Percentiles rank a stretch among this genome's conserved stretches.
These are phyloP conservation scores for Scopus umbretta DNA, from an alignment of 2,113 vertebrate species.

Conservation along the genomic window DNA sequence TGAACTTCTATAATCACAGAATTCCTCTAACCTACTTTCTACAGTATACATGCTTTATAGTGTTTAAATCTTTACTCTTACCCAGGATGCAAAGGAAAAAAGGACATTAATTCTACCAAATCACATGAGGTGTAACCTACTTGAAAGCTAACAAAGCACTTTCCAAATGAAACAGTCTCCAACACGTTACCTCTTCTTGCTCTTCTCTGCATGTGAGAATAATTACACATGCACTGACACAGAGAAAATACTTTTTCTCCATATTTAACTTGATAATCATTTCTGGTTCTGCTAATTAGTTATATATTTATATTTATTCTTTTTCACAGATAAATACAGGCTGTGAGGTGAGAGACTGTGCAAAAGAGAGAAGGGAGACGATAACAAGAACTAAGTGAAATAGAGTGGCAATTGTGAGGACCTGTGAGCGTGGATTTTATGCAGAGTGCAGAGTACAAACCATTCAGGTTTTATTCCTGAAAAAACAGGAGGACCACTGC, in stretches of 20 bases:
- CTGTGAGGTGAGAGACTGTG: background rate
- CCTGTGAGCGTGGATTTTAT: background rate
- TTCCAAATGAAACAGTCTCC: background rate
- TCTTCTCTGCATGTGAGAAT: background rate
- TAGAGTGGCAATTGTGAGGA: background rate
- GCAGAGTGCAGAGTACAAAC: background rate
- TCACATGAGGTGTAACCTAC: background rate
- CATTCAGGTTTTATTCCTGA: background rate
- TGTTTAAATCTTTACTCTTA: background rate
- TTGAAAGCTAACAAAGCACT: slow-evolving; percentile 8
- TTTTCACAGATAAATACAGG: background rate
- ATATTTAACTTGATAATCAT: background rate
- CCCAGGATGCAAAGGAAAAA: background rate
- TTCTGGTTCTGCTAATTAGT: background rate
- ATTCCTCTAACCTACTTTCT: slow-evolving; percentile 44
- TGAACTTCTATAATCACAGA: slow-evolving; percentile 12
- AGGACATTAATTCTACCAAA: background rate
- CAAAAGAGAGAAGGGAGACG: background rate
- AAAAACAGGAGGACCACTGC: background rate
- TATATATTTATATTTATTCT: background rate
- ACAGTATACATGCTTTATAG: background rate
- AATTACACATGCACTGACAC: background rate
- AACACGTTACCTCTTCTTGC: background rate
- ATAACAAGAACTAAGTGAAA: background rate
- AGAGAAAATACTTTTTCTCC: background rate